Base-by-base conservation (phyloP, 1,140 invertebrate genomes). In the Tyrophagus putrescentiae region DNA sequence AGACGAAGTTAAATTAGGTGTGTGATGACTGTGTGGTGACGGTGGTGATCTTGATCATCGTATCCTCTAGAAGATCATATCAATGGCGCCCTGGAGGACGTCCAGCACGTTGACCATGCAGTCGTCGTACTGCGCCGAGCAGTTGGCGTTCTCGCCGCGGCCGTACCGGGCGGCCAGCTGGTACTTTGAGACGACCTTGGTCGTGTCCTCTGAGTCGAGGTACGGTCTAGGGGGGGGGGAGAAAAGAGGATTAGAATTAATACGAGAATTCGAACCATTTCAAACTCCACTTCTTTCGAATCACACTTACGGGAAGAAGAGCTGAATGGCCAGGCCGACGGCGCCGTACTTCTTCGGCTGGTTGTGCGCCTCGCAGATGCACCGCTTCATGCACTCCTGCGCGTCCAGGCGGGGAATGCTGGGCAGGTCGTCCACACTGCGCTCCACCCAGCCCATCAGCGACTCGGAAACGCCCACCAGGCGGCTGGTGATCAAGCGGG, bases 271-370 rank as follows among this genome's bases (percentile, higher is more conserved):
- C 13, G 36, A 39, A 39, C 13, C 13, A 13, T 39, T 13, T 13
- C 21, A 7, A 52, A 52, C 16, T 39, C 33, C 21, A 56, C 33
- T 39, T 33, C 27, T 41, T 48, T 32, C n/a, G n/a, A n/a, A n/a
- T n/a, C 16, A 29, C 50, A 66, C 69, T 69, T 61, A 70, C 69
- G 69, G 69, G 32, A 70, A 70, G 11, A 70, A 63, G n/a, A 70
- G 62, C 41, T 70, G 69, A 29, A 70, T 57, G n/a, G 64, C 41
- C 3, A 70, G 58, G 2, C 69, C 69, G 9, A 67, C 54, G 4
- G 66, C 44, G 23, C 69, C 69, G 59, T 70, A 70, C 58, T 68
- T 68, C 41, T 66, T 67, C 1, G 69, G 69, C 31, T 70, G 65
- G 62, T 66, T 68, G 48, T 70, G 67, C 13, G 69, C 69, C 56